Conservation (phyloP, 2,113 vertebrate genomes). For the Silurus asotus region DNA sequence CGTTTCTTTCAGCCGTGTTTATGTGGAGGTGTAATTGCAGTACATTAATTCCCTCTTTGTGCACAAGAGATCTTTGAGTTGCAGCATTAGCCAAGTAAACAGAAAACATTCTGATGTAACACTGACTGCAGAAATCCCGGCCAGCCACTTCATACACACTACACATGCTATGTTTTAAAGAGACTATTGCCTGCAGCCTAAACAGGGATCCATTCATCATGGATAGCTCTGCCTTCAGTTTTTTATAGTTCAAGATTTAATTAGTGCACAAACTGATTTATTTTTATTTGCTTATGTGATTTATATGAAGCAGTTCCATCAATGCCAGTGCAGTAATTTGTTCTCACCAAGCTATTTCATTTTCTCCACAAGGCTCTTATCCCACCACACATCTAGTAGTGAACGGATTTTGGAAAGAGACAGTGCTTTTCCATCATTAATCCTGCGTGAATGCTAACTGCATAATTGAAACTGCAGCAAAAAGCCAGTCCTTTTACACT, state of each 20-base stretch:
- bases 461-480: constrained; percentile 15
- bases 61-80: constrained; percentile 32
- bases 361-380: neutral
- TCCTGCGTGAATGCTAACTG: constrained; percentile 16
- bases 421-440: neutral
- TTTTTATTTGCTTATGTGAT: constrained; percentile 1
- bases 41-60: constrained; percentile 23
- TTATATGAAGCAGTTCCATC: constrained; percentile 8
- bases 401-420: neutral
- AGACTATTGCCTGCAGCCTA: neutral
- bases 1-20: constrained; percentile 31
- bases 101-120: constrained; percentile 38
- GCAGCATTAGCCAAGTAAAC: constrained; percentile 40
- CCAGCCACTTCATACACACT: constrained; percentile 38
- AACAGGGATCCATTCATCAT: constrained; percentile 36
- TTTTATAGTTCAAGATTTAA: constrained; percentile 24
- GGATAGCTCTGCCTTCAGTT: constrained; percentile 25
- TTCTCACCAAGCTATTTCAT: neutral
- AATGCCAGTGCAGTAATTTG: neutral
- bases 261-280: constrained; percentile 21
- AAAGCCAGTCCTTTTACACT: constrained; percentile 24
- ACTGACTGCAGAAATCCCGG: constrained; percentile 28
- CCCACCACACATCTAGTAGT: neutral
- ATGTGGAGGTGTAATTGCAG: constrained; percentile 34
- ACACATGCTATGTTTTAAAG: constrained; percentile 15